Percentiles rank a stretch among this genome's conserved stretches.
Evolutionary conservation across 2,797 vertebrate species (phyloP).

Genomic region (Phaenicophaeus curvirostris): DNA sequence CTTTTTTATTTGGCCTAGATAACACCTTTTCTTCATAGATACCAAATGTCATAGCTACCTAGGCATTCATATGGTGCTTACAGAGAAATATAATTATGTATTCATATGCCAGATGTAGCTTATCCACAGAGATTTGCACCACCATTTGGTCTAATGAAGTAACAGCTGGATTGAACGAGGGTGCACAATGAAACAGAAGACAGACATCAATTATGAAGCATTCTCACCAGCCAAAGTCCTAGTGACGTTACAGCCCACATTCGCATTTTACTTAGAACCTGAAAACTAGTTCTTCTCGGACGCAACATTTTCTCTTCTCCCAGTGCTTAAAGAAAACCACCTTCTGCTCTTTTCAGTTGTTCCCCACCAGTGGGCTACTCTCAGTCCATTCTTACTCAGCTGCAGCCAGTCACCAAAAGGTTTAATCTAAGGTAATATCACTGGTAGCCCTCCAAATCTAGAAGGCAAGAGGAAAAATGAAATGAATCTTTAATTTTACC

Average conservation of each 20-base stretch:
- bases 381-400: background rate
- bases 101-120: constrained; percentile 65
- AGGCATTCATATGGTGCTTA: background rate
- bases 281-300: background rate
- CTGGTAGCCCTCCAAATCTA: background rate
- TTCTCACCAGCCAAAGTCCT: background rate
- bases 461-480: background rate
- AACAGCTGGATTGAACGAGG: constrained; percentile 55
- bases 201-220: constrained; percentile 29
- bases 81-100: constrained; percentile 47
- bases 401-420: background rate
- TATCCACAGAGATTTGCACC: constrained; percentile 62
- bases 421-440: background rate
- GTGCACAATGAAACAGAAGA: constrained; percentile 16
- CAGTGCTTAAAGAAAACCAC: background rate
- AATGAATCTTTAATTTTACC: background rate
- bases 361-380: background rate
- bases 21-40: background rate
- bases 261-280: background rate
- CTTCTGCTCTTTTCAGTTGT: background rate
- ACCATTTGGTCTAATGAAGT: constrained; percentile 62
- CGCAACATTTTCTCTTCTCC: background rate
- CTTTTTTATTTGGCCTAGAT: background rate
- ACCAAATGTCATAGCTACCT: background rate
- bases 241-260: background rate